Base-by-base conservation (phyloP, 1,140 invertebrate species). In the Solenopsis fugax region DNA sequence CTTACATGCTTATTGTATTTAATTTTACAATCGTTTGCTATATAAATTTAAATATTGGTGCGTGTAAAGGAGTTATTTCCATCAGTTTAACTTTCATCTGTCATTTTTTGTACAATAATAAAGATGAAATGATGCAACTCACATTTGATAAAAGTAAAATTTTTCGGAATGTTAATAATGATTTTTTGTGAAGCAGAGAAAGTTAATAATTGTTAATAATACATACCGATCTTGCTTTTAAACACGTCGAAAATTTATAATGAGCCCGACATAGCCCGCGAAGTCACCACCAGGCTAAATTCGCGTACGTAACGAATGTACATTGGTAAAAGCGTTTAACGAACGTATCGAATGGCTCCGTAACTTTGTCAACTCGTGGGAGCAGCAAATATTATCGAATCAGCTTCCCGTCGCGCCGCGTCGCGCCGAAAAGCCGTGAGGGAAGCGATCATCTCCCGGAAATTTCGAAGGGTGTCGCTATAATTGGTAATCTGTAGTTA, bases 401-500 rank as follows among this genome's bases (percentile, higher is more conserved):
- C 69, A 62, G 18, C 54, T 34, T 37, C 13, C 41, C 52, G 4
- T 10, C 24, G 41, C 9, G 29, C 18, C 48, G 34, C 56, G 9
- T 24, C 75, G 56, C 13, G 37, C 4, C 69, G 80, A 84, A 84
- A 84, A 75, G 80, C 80, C 24, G 80, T 18, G 77, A 37, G 80
- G 41, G 41, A 60, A 21, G 80, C 80, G 80, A 62, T 75, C 69
- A 85, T 85, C 73, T 52, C 58, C 37, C 81, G 82, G 89, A 88
- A 92, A 92, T 91, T 90, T 89, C 85, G 87, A 88, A 89, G 89
- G 89, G 87, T 88, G 88, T 90, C 78, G 76, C 89, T 92, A 92
- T 84, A 84, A 93, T 92, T 91, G 89, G 88, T 91, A 91, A 87
- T 92, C 73, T 75, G 87, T 78, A 92, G 88, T 89, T 92, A 93